phyloP scores from a whole-genome alignment of 2,888 invertebrate species.

The Halictus ligatus region DNA sequence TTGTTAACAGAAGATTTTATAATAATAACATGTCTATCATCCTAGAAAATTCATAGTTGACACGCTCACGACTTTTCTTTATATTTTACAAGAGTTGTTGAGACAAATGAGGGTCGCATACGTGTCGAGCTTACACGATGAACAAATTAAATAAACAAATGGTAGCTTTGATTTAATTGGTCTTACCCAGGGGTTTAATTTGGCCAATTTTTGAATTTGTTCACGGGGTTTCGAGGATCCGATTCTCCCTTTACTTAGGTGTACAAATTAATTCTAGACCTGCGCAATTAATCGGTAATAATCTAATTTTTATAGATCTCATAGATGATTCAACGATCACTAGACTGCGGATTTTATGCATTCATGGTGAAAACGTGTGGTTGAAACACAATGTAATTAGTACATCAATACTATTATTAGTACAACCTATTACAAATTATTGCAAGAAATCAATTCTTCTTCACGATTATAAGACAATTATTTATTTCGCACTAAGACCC shows the following conservation, averaged over 20 bases:
- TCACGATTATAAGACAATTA: too few species aligned
- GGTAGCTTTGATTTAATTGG: not conserved
- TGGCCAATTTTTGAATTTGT: not conserved
- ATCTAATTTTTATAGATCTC: not conserved
- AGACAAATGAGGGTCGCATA: too few species aligned
- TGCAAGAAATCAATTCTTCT: not conserved
- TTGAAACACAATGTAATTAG: not conserved
- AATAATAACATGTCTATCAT: too few species aligned
- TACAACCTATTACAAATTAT: not conserved
- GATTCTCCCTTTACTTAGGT: not conserved
- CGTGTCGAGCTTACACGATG: too few species aligned
- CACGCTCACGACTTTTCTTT: too few species aligned
- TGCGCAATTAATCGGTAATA: not conserved
- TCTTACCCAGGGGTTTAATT: not conserved
- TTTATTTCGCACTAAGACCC: too few species aligned
- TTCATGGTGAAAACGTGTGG: not conserved
- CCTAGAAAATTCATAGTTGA: too few species aligned
- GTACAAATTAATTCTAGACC: not conserved
- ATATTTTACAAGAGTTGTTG: too few species aligned
- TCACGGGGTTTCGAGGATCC: not conserved
- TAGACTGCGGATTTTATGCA: not conserved
- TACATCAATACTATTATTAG: not conserved
- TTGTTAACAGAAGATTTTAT: too few species aligned
- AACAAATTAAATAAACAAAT: too few species aligned
- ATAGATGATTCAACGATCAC: not conserved